A percentile compares a stretch with the other conserved stretches of the same genome.
These are phyloP conservation scores for Grus americana DNA, from an alignment of 2,113 vertebrate genomes.

Conservation along the genomic window DNA sequence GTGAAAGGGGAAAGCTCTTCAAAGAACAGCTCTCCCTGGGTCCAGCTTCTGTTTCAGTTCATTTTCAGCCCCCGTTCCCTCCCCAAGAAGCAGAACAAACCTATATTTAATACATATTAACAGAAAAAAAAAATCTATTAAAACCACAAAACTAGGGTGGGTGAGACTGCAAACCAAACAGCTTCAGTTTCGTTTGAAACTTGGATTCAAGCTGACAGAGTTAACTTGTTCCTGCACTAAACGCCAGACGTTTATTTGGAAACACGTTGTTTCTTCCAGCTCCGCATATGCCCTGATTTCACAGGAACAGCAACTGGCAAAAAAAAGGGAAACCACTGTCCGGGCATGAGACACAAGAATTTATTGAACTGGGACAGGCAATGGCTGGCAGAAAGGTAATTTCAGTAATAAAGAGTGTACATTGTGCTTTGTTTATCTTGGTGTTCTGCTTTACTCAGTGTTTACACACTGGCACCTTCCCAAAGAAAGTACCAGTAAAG, in stretches of 20 bases:
- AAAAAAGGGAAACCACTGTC: not conserved
- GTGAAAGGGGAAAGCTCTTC: not conserved
- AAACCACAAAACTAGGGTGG: not conserved
- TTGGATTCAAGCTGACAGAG: slow-evolving; percentile 4
- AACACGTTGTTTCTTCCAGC: slow-evolving; percentile 28
- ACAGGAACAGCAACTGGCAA: slow-evolving; percentile 1
- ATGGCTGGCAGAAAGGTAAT: not conserved
- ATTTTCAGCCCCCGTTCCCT: not conserved
- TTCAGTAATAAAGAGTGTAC: slow-evolving; percentile 22
- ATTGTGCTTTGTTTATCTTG: slow-evolving; percentile 22
- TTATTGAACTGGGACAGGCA: slow-evolving; percentile 23
- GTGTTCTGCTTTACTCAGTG: slow-evolving; percentile 5
- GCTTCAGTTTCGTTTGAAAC: not conserved
- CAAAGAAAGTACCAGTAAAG: slow-evolving; percentile 17
- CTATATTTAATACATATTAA: not conserved
- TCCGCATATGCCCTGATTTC: not conserved
- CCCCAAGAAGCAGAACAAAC: not conserved
- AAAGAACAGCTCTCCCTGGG: not conserved
- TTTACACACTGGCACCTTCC: slow-evolving; percentile 46
- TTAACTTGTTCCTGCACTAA: slow-evolving; percentile 1
- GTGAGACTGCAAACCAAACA: not conserved
- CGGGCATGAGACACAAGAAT: slow-evolving; percentile 18
- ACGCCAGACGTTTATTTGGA: slow-evolving; percentile 44
- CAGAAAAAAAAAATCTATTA: not conserved
- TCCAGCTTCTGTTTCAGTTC: not conserved